Conservation (phyloP, 2,888 invertebrate species). For the Sclerodermus sp. region DNA sequence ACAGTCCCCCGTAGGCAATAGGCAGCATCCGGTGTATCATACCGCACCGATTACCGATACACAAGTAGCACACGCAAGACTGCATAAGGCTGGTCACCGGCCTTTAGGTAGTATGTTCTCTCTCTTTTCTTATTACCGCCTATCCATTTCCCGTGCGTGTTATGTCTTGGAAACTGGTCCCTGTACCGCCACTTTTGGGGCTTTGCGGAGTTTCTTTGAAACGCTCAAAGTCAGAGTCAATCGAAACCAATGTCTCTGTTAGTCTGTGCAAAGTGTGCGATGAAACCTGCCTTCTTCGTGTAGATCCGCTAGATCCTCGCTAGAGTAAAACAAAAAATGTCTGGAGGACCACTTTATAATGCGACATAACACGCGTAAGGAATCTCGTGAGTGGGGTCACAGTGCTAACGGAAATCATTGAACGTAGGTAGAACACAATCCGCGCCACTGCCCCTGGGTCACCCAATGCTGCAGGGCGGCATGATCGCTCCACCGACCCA, state of each 20-base stretch:
- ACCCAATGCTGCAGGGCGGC: slow-evolving; percentile 74
- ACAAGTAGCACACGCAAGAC: slow-evolving; percentile 69
- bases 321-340: no score
- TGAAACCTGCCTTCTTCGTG: no score
- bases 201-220: no score
- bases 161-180: neutral
- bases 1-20: slow-evolving; percentile 47
- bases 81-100: slow-evolving; percentile 71
- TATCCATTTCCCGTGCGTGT: neutral
- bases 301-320: no score
- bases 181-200: no score
- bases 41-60: slow-evolving; percentile 65
- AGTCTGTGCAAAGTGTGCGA: no score
- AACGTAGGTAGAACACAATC: slow-evolving; percentile 84
- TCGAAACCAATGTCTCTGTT: no score
- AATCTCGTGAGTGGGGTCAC: neutral
- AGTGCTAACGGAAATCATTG: neutral
- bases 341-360: neutral
- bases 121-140: neutral
- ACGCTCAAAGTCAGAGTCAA: no score
- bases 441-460: slow-evolving; percentile 86
- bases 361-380: neutral
- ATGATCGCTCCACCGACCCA: slow-evolving; percentile 59
- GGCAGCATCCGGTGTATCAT: slow-evolving; percentile 54
- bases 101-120: slow-evolving; percentile 59